Base-by-base conservation (phyloP, 2,113 vertebrate species). In the Tachysurus vachellii region DNA sequence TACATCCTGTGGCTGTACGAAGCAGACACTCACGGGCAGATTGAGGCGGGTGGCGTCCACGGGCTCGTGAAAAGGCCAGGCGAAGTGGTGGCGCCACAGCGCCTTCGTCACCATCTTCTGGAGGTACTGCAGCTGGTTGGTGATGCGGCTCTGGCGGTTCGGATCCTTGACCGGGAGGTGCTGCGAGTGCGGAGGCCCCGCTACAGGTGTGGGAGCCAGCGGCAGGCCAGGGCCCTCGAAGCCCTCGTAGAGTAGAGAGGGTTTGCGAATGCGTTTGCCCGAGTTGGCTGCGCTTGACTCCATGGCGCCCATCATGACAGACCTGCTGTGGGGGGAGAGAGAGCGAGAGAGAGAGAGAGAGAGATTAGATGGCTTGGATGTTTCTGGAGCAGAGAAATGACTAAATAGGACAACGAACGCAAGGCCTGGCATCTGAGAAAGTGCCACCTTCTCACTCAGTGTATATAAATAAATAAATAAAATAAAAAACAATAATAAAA, bases 71-170 rank as follows among this genome's bases (percentile, higher is more conserved):
- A 99, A 99, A 0, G 98, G 98, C 98, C 98, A 99, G 0, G 98
- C 97, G 10, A 99, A 99, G 90, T 99, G 96, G 66, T 99, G 98
- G 57, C 97, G 96, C 98, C 97, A 99, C 16, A 99, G 92, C 1
- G 93, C 96, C 88, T 98, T 98, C 91, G 96, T 95, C 83, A 99
- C 94, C 87, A 96, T 96, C 83, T 96, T 98, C 93, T 97, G 96
- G 83, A 99, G 96, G 84, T 96, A 99, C 90, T 98, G 97, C 28
- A 99, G 94, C 91, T 99, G 98, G 92, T 99, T 99, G 84, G 98
- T 99, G 80, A 96, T 90, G 57, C 97, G 93, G 47, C 96, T 96
- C 0, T 93, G 95, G 0, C 97, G 96, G 82, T 92, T 95, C 7
- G 96, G 95, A 59, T 98, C 98, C 68, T 94, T 96, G 26, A 97